Conservation (phyloP, 2,797 vertebrate species). For the Lutra lutra region DNA sequence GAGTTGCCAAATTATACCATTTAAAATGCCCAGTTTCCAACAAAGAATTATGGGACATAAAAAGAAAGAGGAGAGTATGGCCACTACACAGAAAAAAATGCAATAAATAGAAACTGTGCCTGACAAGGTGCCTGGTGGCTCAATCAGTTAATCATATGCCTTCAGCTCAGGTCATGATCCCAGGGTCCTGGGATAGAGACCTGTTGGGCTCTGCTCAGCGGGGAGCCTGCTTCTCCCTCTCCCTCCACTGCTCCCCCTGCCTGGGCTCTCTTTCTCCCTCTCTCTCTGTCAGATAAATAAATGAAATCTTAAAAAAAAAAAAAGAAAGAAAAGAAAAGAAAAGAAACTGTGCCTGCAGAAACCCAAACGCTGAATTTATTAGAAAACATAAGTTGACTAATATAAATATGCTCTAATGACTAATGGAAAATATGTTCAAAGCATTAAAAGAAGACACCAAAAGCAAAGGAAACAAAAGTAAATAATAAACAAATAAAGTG, state of each 20-base stretch:
- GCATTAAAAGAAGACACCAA: constrained; percentile 1
- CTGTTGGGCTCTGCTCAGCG: no score
- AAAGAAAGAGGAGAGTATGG: not conserved
- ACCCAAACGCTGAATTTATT: constrained; percentile 7
- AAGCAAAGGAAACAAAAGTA: not conserved
- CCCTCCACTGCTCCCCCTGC: no score
- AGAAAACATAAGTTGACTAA: not conserved
- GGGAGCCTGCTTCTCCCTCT: no score
- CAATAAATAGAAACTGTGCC: not conserved
- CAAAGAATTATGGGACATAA: not conserved
- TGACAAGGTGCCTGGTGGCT: not conserved
- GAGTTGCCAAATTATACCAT: not conserved
- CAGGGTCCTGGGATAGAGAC: no score
- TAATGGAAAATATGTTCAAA: not conserved
- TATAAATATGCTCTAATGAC: constrained; percentile 32
- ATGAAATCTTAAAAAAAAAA: no score
- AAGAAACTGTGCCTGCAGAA: not conserved
- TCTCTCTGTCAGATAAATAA: no score
- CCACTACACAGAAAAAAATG: not conserved
- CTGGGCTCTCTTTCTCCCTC: no score
- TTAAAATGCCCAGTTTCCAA: constrained; percentile 17
- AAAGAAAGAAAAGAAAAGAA: no score
- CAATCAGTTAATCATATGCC: no score
- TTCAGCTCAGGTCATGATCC: no score
- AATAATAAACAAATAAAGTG: not conserved